Evolutionary conservation across 1,140 invertebrate genomes (phyloP), one percentile per base, ranked within the genome.

Genomic region (Bombus impatiens): DNA sequence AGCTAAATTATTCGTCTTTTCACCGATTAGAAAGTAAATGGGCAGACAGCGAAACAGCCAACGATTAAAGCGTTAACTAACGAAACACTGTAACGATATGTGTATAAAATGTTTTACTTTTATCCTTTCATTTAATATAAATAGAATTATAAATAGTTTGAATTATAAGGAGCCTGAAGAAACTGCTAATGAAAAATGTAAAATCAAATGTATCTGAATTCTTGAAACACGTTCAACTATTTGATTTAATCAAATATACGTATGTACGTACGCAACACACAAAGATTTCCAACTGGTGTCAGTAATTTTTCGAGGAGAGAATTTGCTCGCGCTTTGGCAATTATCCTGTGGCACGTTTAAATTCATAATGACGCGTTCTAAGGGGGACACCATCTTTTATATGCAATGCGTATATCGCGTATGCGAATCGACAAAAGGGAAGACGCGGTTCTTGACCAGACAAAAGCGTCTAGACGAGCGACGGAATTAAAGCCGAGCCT

Each of bases 401-500:
- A 28, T 32, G 22, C 35, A 18, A 28, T 15, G 44, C 42, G 35
- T 72, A 40, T 57, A 40, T 80, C 65, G 78, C n/a, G 68, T 59
- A 57, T 35, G 79, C 47, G 79, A 59, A 82, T 42, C 68, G 79
- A 74, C 79, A 74, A 82, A 82, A 22, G 47, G 53, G 79, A 82
- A 74, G 79, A 82, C 53, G 79, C 68, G 68, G 79, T 82, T 82
- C 79, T 82, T 74, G 68, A 37, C 47, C 79, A 59, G 79, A 72
- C 68, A 82, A 82, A 82, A 74, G 68, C 79, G 79, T 82, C 79
- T 82, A 62, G 79, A 82, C 79, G 68, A 81, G 65, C 78, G 35
- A n/a, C 68, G 68, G 79, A 72, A 82, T 80, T 80, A 80, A 80
- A 80, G 67, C 67, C 32, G 67, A 53, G 78, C 35, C 78, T 71